Evolutionary conservation across 2,113 vertebrate genomes (phyloP).

Genomic region (Periophthalmodon schlosseri): DNA sequence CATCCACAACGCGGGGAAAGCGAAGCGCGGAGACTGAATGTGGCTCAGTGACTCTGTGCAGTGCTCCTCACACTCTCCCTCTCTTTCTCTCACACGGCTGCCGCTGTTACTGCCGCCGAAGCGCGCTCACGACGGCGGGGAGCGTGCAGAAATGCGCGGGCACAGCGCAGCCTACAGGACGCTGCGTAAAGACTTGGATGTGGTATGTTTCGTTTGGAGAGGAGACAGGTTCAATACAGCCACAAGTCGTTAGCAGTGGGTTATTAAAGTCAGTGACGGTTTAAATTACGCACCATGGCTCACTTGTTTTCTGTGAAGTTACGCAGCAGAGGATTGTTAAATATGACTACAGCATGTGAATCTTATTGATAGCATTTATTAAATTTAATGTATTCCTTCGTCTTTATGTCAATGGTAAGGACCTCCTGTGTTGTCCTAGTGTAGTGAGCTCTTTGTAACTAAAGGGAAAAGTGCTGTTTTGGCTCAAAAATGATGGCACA

Average conservation of each 20-base stretch:
- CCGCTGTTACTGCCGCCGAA: constrained; percentile 26
- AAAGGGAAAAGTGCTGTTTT: too few species aligned
- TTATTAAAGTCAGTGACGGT: background rate
- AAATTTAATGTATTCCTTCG: background rate
- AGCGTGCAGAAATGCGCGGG: constrained; percentile 42
- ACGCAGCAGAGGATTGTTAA: too few species aligned
- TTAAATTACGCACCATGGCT: background rate
- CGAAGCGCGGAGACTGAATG: constrained; percentile 10
- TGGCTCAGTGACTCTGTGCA: constrained; percentile 5
- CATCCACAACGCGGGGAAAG: constrained; percentile 36
- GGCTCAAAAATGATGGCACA: too few species aligned
- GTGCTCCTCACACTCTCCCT: constrained; percentile 15
- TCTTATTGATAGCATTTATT: background rate
- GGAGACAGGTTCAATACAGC: background rate
- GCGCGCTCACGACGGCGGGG: constrained; percentile 30
- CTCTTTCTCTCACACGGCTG: background rate
- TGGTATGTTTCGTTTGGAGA: background rate
- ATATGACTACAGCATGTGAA: background rate
- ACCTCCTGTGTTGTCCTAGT: background rate
- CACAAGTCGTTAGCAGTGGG: background rate
- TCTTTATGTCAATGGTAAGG: background rate
- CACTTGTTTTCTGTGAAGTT: background rate
- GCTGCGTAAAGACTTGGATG: constrained; percentile 9
- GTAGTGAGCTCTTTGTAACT: background rate
- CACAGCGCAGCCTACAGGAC: constrained; percentile 73